These are phyloP conservation scores for Pseudoips prasinana DNA, from an alignment of 2,888 invertebrate species.

Conservation along the genomic window DNA sequence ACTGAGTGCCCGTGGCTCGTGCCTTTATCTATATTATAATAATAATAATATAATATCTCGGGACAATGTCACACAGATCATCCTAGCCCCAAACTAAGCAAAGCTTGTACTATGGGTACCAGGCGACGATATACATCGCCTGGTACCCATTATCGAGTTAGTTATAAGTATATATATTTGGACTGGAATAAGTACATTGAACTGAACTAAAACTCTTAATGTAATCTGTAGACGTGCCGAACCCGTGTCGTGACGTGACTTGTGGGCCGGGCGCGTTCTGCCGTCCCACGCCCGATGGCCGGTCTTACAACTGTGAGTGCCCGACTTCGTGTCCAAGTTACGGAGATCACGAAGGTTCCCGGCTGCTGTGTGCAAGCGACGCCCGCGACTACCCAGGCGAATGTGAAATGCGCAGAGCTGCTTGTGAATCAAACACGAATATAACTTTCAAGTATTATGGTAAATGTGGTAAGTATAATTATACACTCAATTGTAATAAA, in stretches of 20 bases:
- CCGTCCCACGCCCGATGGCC: slow-evolving; percentile 85
- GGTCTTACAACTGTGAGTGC: slow-evolving; percentile 89
- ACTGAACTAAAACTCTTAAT: too few relatives aligned
- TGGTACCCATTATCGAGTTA: too few relatives aligned
- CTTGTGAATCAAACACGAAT: slow-evolving; percentile 88
- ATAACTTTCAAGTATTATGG: slow-evolving; percentile 92
- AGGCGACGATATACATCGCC: too few relatives aligned
- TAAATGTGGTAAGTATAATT: slow-evolving; percentile 91
- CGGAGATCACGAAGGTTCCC: slow-evolving; percentile 90
- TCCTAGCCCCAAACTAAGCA: too few relatives aligned
- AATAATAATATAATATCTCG: too few relatives aligned
- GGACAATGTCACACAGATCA: too few relatives aligned
- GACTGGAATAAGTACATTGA: too few relatives aligned
- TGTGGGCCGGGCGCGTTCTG: slow-evolving; percentile 93
- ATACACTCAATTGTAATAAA: too few relatives aligned
- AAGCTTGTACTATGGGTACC: too few relatives aligned
- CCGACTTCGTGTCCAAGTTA: slow-evolving; percentile 90
- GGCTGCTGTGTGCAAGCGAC: slow-evolving; percentile 92
- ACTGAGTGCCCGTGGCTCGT: too few relatives aligned
- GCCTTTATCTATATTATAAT: too few relatives aligned
- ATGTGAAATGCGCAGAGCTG: slow-evolving; percentile 90
- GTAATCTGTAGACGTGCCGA: slow-evolving; percentile 83
- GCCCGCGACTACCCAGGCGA: slow-evolving; percentile 92
- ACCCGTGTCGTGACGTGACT: slow-evolving; percentile 88
- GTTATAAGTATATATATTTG: too few relatives aligned